Conservation (phyloP, 2,113 vertebrate genomes). For the Esox niger region DNA sequence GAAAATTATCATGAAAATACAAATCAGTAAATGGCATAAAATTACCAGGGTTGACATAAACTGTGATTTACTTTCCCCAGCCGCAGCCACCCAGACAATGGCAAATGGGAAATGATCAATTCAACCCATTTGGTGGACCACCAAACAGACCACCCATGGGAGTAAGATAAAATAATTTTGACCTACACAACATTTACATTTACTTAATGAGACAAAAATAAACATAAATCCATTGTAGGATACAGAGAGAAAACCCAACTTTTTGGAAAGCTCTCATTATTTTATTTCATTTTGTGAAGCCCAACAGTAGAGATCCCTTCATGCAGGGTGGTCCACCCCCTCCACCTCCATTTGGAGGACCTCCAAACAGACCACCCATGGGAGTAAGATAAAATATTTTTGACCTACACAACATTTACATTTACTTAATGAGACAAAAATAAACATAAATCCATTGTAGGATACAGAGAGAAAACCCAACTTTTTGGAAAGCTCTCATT, state of each 20-base stretch:
- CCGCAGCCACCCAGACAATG: not conserved
- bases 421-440: not conserved
- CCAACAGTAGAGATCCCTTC: not conserved
- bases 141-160: not conserved
- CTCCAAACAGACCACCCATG: not conserved
- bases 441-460: not conserved
- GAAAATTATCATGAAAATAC: too few relatives aligned
- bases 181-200: not conserved
- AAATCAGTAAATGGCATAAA: not conserved
- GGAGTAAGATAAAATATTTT: not conserved
- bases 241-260: not conserved
- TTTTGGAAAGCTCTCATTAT: not conserved
- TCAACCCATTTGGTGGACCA: not conserved
- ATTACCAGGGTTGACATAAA: not conserved
- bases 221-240: too few relatives aligned
- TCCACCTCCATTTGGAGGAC: not conserved
- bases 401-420: not conserved
- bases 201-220: not conserved
- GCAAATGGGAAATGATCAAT: not conserved
- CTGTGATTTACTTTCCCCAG: slow-evolving; percentile 9
- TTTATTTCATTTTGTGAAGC: not conserved
- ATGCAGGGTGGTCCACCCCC: not conserved
- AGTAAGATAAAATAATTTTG: too few relatives aligned
- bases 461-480: too few relatives aligned
- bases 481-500: not conserved